Conservation (phyloP, 2,113 vertebrate genomes). For the Chinchilla lanigera region DNA sequence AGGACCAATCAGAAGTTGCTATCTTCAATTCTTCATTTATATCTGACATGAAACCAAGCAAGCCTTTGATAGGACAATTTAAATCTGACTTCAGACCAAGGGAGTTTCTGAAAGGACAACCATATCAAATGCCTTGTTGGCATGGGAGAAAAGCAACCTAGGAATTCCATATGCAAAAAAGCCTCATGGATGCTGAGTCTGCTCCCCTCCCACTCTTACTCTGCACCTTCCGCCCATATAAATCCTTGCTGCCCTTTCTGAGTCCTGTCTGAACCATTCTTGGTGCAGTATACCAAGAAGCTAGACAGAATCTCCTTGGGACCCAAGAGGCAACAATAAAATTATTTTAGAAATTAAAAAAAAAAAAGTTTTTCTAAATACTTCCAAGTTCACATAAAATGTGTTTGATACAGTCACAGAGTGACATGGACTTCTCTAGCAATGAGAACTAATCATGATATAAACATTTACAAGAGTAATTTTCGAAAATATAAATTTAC, state of each 20-base stretch:
- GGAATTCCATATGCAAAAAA: background rate
- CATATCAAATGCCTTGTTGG: background rate
- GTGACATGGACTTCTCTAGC: background rate
- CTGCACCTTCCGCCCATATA: background rate
- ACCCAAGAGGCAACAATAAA: background rate
- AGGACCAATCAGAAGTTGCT: background rate
- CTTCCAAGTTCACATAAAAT: background rate
- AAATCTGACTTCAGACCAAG: background rate
- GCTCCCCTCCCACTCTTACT: background rate
- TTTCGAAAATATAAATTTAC: background rate
- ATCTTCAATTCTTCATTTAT: background rate
- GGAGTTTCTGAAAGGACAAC: background rate
- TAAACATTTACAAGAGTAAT: background rate
- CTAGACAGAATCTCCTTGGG: background rate
- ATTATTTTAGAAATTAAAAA: slow-evolving; percentile 7
- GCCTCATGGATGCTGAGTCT: background rate
- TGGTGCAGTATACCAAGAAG: background rate
- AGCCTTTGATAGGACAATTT: background rate
- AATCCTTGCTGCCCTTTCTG: background rate
- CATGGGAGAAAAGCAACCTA: background rate
- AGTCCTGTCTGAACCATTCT: background rate
- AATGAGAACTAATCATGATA: background rate
- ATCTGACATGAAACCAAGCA: background rate
- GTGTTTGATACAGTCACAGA: background rate
- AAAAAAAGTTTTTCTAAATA: background rate